phyloP scores from a whole-genome alignment of 2,113 vertebrate species.

The Penelope pileata region DNA sequence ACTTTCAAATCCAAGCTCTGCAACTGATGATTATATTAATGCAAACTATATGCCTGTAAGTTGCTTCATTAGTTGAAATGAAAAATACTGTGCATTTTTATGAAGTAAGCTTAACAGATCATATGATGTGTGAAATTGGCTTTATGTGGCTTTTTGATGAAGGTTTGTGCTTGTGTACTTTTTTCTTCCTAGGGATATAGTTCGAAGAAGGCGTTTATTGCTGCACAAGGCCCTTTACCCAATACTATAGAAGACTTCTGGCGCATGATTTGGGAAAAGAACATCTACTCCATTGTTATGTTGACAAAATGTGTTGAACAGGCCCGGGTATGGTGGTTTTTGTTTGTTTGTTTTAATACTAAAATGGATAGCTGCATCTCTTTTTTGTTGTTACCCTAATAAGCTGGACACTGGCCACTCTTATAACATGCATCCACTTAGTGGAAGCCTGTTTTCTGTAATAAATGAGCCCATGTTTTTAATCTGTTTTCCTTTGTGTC shows the following conservation, averaged over 20 bases:
- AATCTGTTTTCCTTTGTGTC: not conserved
- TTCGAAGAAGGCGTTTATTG: slow-evolving; percentile 91
- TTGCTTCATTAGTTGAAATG: not conserved
- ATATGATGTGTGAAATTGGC: not conserved
- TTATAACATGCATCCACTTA: not conserved
- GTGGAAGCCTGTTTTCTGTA: not conserved
- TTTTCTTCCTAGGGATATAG: slow-evolving; percentile 85
- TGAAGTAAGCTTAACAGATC: not conserved
- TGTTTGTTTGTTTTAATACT: slow-evolving; percentile 65
- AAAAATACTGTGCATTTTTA: not conserved
- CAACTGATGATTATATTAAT: slow-evolving; percentile 92
- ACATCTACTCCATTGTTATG: slow-evolving; percentile 90
- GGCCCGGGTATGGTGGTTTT: slow-evolving; percentile 82
- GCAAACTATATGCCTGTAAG: slow-evolving; percentile 95
- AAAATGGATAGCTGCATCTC: slow-evolving; percentile 28
- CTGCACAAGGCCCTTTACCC: slow-evolving; percentile 93
- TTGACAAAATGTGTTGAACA: slow-evolving; percentile 94
- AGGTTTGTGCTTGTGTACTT: not conserved
- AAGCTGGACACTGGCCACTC: not conserved
- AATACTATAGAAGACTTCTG: slow-evolving; percentile 91
- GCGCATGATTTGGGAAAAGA: slow-evolving; percentile 98
- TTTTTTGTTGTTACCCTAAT: not conserved
- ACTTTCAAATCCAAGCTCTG: slow-evolving; percentile 82
- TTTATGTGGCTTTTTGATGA: not conserved
- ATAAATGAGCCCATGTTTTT: not conserved